Base-by-base conservation (phyloP, 2,888 invertebrate genomes). In the Ischnura elegans region DNA sequence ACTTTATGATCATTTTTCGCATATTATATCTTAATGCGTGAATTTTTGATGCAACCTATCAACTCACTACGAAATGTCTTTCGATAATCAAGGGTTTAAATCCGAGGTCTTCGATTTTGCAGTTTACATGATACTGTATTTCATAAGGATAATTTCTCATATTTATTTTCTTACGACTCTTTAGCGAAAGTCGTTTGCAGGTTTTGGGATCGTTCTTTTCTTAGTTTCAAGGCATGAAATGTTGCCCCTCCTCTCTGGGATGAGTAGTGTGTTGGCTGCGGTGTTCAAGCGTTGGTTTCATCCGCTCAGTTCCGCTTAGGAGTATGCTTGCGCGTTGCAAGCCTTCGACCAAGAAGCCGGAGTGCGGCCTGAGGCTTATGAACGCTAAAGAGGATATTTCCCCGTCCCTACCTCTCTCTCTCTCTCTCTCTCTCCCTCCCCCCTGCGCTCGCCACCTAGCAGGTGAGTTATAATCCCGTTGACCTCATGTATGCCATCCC, bases 391-490 rank as follows among this genome's bases (percentile, higher is more conserved):
- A 76, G 66, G 66, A 36, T 76, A 76, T 76, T 76, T 29, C 29
- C 66, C 29, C 66, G 29, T 8, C 66, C 16, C 61, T 10, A n/a
- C n/a, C 10, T 10, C 66, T 66, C 66, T 8, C 66, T 36, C 61
- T 10, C 66, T 29, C 10, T 10, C 66, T 66, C 66, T 29, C 29
- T 10, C 66, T 4, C n/a, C 55, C 13, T 21, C 61, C 21, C 61
- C 61, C n/a, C 21, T 2, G 25, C 61, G n/a, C 51, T 6, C 61
- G n/a, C 61, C 66, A 36, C 66, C 66, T 3, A 36, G 36, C 29
- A 29, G n/a, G 66, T 76, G 66, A 76, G 66, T 76, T 76, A 76
- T 76, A 76, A 76, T 76, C 66, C 66, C 66, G 66, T 76, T 76
- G 66, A 76, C 66, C 66, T 76, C 66, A 76, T 76, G 66, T 76